Evolutionary conservation across 2,888 invertebrate species (phyloP).

Genomic region (Cryptocephalus primarius): DNA sequence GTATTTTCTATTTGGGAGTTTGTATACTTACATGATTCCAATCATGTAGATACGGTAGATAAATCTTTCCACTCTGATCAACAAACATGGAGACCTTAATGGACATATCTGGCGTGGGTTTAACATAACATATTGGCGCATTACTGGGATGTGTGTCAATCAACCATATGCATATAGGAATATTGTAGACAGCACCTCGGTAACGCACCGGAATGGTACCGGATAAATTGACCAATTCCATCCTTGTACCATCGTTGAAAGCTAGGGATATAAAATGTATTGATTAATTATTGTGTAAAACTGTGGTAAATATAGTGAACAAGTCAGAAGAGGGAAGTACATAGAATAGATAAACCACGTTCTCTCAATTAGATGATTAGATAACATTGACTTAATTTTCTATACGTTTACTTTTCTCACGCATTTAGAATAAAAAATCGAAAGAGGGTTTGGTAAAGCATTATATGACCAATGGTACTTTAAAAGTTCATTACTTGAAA

Average conservation of each 20-base stretch:
- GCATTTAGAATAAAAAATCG: no score
- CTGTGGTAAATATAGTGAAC: no score
- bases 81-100: slow-evolving; percentile 92
- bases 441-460: neutral
- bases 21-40: slow-evolving; percentile 61
- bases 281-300: neutral
- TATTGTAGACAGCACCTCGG: slow-evolving; percentile 84
- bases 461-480: no score
- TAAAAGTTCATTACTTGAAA: no score
- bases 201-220: slow-evolving; percentile 91
- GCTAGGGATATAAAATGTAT: slow-evolving; percentile 39
- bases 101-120: slow-evolving; percentile 89
- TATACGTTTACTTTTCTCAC: no score
- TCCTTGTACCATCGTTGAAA: slow-evolving; percentile 77
- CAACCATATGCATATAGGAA: slow-evolving; percentile 92
- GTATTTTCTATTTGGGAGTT: no score
- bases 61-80: slow-evolving; percentile 90
- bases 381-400: no score
- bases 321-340: no score
- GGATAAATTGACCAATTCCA: slow-evolving; percentile 71
- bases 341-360: no score
- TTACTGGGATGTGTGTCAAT: slow-evolving; percentile 96
- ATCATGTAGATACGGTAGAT: slow-evolving; percentile 91
- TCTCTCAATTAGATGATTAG: no score
- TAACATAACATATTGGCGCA: slow-evolving; percentile 90